A percentile compares a stretch with the other conserved stretches of the same genome.
Conservation (phyloP, 2,888 invertebrate species). For the Reticulitermes lucifugus region DNA sequence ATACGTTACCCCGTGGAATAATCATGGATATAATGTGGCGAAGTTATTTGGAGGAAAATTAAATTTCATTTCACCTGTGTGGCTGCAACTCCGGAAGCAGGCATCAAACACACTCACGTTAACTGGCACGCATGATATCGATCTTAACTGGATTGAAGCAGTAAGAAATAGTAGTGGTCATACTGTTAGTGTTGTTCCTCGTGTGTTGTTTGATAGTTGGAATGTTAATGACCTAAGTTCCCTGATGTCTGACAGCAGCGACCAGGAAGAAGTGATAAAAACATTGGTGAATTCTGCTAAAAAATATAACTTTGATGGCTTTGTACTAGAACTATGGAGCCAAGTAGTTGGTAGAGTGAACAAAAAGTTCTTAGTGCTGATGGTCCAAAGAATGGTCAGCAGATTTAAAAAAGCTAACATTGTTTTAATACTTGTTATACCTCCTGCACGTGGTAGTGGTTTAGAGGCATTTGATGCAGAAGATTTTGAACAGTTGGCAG, state of each 20-base stretch:
- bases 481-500: conserved; percentile 82
- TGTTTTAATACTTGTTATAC: conserved; percentile 81
- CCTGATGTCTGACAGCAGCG: conserved; percentile 76
- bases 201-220: conserved; percentile 92
- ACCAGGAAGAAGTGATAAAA: conserved; percentile 75
- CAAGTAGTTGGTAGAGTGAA: conserved; percentile 79
- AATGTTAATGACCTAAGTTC: conserved; percentile 77
- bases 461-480: conserved; percentile 76
- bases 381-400: conserved; percentile 75
- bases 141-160: conserved; percentile 83
- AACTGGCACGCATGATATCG: conserved; percentile 84
- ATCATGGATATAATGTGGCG: conserved; percentile 92
- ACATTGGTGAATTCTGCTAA: conserved; percentile 72
- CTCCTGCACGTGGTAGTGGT: conserved; percentile 76
- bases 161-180: conserved; percentile 72
- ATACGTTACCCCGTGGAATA: conserved; percentile 97
- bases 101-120: conserved; percentile 72
- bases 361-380: conserved; percentile 68
- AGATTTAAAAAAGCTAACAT: conserved; percentile 63
- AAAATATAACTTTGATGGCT: conserved; percentile 86
- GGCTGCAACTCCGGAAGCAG: conserved; percentile 86
- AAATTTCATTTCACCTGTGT: conserved; percentile 92
- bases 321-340: conserved; percentile 91
- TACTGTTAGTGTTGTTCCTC: conserved; percentile 80
- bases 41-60: conserved; percentile 91